Base-by-base conservation (phyloP, 2,888 invertebrate genomes). In the Andrena dorsata region DNA sequence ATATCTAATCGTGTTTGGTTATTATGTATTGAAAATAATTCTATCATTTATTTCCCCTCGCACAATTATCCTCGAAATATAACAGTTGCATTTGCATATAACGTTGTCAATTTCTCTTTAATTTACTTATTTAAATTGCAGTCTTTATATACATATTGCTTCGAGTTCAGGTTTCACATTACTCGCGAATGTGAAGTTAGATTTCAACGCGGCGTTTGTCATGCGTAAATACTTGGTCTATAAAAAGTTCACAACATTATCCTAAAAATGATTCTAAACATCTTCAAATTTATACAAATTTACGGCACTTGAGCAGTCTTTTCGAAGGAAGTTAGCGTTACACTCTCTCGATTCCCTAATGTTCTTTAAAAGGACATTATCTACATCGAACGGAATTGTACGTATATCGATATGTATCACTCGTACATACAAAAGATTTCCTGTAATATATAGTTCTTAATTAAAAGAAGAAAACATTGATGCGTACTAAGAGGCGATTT, bases 291-390 rank as follows among this genome's bases (percentile, higher is more conserved):
- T 23, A 53, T n/a, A 30, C 20, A 49, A 23, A 23, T 35, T 68
- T 26, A 60, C 60, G 68, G 69, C 47, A 78, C 68, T 73, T 58
- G 41, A 49, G 41, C 72, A 81, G 73, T 79, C 79, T 81, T 78
- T 68, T 30, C 60, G 49, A 51, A 47, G n/a, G n/a, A n/a, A 28
- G 28, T 41, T 49, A 30, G 6, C 10, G 35, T 78, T 60, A 66
- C 61, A 20, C 41, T n/a, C 32, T 47, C 30, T 41, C n/a, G 56
- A 10, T 70, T 63, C 6, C 26, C 28, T 70, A 76, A 64, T 76
- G 35, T 23, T 35, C 47, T 41, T 56, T 32, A 58, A 32, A 32
- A 53, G 30, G 20, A 28, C 8, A 47, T 47, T 13, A 35, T 23
- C 47, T 74, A 41, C 23, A 10, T 16, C 10, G 4, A 58, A 51